phyloP scores from a whole-genome alignment of 2,797 vertebrate species.

The Enteromius anoplus region DNA sequence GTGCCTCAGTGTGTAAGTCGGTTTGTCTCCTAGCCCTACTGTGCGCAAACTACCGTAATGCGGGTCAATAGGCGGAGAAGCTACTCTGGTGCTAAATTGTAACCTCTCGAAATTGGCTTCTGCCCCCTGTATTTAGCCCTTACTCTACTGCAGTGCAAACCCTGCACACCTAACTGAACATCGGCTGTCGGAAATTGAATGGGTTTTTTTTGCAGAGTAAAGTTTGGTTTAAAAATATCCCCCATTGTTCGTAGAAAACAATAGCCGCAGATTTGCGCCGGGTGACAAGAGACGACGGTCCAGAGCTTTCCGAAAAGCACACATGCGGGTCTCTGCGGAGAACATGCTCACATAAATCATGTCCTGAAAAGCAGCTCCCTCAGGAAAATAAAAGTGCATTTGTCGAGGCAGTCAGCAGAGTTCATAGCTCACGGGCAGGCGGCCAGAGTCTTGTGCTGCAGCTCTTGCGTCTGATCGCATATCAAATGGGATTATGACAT shows the following conservation, averaged over 20 bases:
- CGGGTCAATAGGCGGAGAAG: constrained; percentile 67
- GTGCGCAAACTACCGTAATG: constrained; percentile 65
- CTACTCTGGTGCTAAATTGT: constrained; percentile 51
- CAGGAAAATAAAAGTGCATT: constrained; percentile 70
- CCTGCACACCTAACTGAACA: constrained; percentile 20
- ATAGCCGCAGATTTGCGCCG: constrained; percentile 59
- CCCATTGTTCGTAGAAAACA: constrained; percentile 67
- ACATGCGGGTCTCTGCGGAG: constrained; percentile 58
- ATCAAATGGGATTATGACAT: constrained; percentile 66
- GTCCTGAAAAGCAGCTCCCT: constrained; percentile 61
- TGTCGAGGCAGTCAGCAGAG: constrained; percentile 73
- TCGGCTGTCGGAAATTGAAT: constrained; percentile 26
- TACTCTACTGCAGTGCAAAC: constrained; percentile 41
- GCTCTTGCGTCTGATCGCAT: constrained; percentile 49
- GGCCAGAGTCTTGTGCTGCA: constrained; percentile 61
- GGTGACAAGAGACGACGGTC: constrained; percentile 11
- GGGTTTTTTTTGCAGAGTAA: constrained; percentile 35
- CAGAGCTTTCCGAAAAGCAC: constrained; percentile 41
- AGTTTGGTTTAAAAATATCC: constrained; percentile 59
- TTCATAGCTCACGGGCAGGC: constrained; percentile 63
- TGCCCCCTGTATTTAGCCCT: constrained; percentile 53
- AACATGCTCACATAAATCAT: constrained; percentile 75
- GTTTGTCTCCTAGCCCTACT: constrained; percentile 59
- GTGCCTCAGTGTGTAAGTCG: constrained; percentile 65
- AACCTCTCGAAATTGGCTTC: constrained; percentile 56